A percentile compares a stretch with the other conserved stretches of the same genome.
These are phyloP conservation scores for Circaetus gallicus DNA, from an alignment of 2,113 vertebrate species.

Conservation along the genomic window DNA sequence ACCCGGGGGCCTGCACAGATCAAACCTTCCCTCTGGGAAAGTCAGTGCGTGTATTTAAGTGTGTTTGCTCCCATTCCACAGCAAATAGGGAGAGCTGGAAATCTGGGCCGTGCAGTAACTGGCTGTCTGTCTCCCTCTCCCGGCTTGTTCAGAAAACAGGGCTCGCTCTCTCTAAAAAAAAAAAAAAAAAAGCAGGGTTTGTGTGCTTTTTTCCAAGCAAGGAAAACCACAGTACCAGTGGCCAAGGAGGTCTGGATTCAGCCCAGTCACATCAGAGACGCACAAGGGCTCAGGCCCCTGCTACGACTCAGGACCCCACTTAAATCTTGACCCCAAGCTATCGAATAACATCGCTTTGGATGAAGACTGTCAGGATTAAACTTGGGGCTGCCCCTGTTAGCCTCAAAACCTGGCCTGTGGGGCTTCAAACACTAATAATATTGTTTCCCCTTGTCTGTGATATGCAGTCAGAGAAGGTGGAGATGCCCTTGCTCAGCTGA, in stretches of 20 bases:
- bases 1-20: background rate
- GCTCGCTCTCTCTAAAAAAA: background rate
- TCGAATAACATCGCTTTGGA: background rate
- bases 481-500: accelerated
- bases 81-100: background rate
- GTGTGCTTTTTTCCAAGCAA: background rate
- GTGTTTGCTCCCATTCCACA: background rate
- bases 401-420: background rate
- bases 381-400: background rate
- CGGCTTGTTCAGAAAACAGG: background rate
- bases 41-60: background rate
- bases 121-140: slow-evolving; percentile 35
- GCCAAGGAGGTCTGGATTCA: background rate
- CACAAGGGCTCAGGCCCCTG: background rate
- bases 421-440: background rate
- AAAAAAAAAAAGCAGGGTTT: accelerated
- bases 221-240: background rate
- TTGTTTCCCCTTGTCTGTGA: background rate
- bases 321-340: background rate
- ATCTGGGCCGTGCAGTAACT: background rate
- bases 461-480: background rate
- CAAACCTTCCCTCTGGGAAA: background rate
- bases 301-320: background rate
- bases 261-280: background rate
- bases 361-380: background rate